Conservation (phyloP, 1,140 invertebrate species). For the Anoplolepis gracilipes region DNA sequence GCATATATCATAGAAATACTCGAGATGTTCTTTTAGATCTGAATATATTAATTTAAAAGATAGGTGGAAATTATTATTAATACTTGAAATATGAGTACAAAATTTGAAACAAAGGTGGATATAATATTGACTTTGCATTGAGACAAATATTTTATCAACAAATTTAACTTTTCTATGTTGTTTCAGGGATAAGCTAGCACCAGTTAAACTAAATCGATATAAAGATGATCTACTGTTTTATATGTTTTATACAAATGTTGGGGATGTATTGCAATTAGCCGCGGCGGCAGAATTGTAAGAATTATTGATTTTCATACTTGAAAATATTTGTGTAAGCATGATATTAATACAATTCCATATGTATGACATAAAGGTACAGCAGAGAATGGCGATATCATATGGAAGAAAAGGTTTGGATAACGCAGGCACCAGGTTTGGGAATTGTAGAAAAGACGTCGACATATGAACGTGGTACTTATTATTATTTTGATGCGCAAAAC, state of each 20-base stretch:
- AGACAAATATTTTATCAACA: not conserved
- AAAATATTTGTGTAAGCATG: not conserved
- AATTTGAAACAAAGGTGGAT: not conserved
- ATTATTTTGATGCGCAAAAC: slow-evolving; percentile 98
- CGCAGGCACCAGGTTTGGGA: slow-evolving; percentile 96
- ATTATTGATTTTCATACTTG: not conserved
- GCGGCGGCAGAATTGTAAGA: slow-evolving; percentile 98
- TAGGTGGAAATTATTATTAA: not conserved
- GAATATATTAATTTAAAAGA: not conserved
- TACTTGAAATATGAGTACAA: not conserved
- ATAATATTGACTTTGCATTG: not conserved
- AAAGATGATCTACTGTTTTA: slow-evolving; percentile 99
- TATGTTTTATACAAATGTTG: slow-evolving; percentile 99
- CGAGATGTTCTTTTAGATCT: not conserved
- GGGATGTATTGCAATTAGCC: slow-evolving; percentile 98
- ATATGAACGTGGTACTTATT: slow-evolving; percentile 99
- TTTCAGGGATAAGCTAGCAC: slow-evolving; percentile 95
- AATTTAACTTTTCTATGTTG: slow-evolving; percentile 47
- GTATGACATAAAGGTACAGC: slow-evolving; percentile 90
- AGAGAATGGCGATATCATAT: slow-evolving; percentile 99
- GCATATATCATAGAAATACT: not conserved
- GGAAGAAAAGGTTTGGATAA: slow-evolving; percentile 99
- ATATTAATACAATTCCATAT: not conserved
- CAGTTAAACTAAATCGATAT: slow-evolving; percentile 97
- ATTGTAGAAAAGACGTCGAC: slow-evolving; percentile 97